Conservation (phyloP, 2,113 vertebrate genomes). For the Motacilla alba region DNA sequence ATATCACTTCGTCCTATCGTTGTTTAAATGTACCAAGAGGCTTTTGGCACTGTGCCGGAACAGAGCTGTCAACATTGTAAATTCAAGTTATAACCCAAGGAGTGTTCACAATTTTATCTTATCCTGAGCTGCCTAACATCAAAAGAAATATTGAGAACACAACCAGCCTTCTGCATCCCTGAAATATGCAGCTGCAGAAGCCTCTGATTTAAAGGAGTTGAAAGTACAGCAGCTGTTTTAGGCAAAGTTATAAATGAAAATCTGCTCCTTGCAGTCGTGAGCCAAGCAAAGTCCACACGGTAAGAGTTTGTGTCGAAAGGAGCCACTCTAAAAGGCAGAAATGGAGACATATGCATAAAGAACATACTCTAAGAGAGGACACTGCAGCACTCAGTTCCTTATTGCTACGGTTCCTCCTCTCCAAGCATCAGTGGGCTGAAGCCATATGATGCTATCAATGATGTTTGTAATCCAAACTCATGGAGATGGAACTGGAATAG, state of each 20-base stretch:
- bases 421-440: background rate
- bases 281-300: background rate
- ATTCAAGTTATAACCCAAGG: slow-evolving; percentile 63
- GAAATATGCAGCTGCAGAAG: background rate
- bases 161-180: background rate
- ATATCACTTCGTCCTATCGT: slow-evolving; percentile 12
- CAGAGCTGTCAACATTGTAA: slow-evolving; percentile 62
- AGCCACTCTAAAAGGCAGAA: background rate
- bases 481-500: background rate
- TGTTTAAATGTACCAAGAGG: slow-evolving; percentile 49
- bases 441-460: background rate
- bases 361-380: background rate
- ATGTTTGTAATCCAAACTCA: background rate
- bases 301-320: background rate
- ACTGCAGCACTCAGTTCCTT: background rate
- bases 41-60: slow-evolving; percentile 5
- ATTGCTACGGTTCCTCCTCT: background rate
- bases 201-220: background rate
- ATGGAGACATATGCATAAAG: background rate
- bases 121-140: slow-evolving; percentile 38
- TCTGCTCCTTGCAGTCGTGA: background rate
- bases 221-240: background rate
- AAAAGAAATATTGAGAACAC: slow-evolving; percentile 52
- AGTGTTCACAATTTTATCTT: slow-evolving; percentile 43
- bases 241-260: background rate